Percentiles rank a stretch among this genome's conserved stretches.
phyloP scores from a whole-genome alignment of 1,140 invertebrate species.

The Antheraea mylitta region DNA sequence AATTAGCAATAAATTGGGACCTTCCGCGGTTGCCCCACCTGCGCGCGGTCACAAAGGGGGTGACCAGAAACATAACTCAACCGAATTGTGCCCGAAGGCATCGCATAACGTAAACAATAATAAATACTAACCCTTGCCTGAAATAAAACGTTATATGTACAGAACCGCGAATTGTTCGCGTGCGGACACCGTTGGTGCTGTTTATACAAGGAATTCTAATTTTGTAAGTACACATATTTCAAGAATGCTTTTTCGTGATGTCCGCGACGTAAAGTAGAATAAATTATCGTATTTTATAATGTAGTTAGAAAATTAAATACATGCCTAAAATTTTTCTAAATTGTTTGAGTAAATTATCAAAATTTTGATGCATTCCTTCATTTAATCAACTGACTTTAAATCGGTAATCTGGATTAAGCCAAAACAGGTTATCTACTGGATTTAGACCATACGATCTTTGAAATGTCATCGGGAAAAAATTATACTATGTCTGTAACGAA shows the following conservation, averaged over 20 bases:
- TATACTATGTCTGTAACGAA: too few species aligned
- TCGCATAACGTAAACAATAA: constrained; percentile 44
- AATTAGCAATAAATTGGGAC: constrained; percentile 68
- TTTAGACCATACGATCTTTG: too few species aligned
- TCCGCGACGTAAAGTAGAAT: not conserved
- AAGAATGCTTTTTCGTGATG: not conserved
- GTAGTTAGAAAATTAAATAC: not conserved
- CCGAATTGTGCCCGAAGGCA: constrained; percentile 56
- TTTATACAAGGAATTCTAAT: constrained; percentile 3
- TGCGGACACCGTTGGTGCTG: not conserved
- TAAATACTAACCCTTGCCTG: constrained; percentile 40
- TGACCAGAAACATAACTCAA: constrained; percentile 60
- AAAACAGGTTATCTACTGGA: too few species aligned
- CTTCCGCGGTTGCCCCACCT: constrained; percentile 50
- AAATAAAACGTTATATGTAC: constrained; percentile 25
- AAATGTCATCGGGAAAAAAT: too few species aligned
- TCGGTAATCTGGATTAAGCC: too few species aligned
- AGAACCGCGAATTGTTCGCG: not conserved
- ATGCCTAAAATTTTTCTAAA: too few species aligned
- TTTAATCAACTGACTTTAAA: too few species aligned
- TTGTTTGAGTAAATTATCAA: too few species aligned
- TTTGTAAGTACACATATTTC: constrained; percentile 5
- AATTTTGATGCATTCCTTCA: too few species aligned
- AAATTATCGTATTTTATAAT: not conserved
- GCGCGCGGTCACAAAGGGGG: constrained; percentile 48